Evolutionary conservation across 2,113 vertebrate species (phyloP), one percentile per base, ranked within the genome.

Genomic region (Sisor rabdophorus): DNA sequence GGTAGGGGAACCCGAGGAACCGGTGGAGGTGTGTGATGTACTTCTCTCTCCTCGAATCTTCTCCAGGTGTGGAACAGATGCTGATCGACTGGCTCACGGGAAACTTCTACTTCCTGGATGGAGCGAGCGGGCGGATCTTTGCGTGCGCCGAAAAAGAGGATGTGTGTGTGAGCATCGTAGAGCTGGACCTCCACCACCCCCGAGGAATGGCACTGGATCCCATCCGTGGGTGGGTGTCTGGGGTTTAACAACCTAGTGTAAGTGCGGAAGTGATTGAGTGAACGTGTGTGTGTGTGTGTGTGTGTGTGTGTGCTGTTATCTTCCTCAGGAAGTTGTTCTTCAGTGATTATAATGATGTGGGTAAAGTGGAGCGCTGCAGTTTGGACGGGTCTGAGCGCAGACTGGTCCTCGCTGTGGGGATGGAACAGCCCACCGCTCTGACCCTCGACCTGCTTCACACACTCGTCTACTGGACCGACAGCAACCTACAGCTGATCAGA

Each of bases 61-160:
- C 44, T 67, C 48, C 40, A 95, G 94, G 94, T 86, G 90, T 94
- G 8, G 92, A 94, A 20, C 92, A 94, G 79, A 91, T 95, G 88
- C 92, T 92, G 0, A 81, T 95, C 0, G 94, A 95, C 85, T 95
- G 94, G 94, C 87, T 95, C 13, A 93, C 93, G 0, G 90, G 92
- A 13, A 95, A 95, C 82, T 85, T 93, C 64, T 95, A 95, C 85
- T 95, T 95, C 67, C 89, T 93, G 89, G 94, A 95, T 78, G 85
- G 89, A 1, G 54, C 92, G 79, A 92, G 89, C 24, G 92, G 92
- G 83, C 86, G 93, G 58, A 93, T 95, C 86, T 95, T 92, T 2
- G 93, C 88, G 0, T 95, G 94, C 85, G 89, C 85, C 80, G 90
- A 81, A 63, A 89, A 92, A 0, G 93, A 89, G 4, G 91, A 92